These are phyloP conservation scores for Nyctibius bracteatus DNA, from an alignment of 2,113 vertebrate species.

Conservation along the genomic window DNA sequence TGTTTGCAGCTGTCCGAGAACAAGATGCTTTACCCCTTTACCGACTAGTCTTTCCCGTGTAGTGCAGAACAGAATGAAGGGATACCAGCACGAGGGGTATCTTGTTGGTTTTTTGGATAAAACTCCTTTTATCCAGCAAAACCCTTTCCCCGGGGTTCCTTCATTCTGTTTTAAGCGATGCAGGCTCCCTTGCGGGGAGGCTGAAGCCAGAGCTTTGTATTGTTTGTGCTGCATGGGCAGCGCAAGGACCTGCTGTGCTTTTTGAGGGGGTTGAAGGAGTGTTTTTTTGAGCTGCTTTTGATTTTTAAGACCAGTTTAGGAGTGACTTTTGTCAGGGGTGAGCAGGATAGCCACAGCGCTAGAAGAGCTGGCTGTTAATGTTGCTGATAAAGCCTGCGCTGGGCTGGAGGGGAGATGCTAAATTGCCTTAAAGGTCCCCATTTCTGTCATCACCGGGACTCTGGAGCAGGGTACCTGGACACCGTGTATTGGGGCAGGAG, in stretches of 20 bases:
- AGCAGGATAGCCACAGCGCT: neutral
- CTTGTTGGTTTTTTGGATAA: neutral
- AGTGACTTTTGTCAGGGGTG: neutral
- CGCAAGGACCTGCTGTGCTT: neutral
- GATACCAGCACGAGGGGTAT: accelerated
- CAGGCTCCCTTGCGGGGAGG: neutral
- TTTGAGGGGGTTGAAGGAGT: neutral
- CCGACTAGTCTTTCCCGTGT: slow-evolving; percentile 39
- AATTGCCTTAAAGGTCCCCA: slow-evolving; percentile 56
- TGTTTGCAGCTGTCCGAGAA: slow-evolving; percentile 42
- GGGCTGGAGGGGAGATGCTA: neutral
- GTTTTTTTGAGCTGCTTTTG: neutral
- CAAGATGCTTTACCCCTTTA: slow-evolving; percentile 68
- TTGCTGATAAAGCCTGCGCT: no score
- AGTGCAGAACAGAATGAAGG: slow-evolving; percentile 40
- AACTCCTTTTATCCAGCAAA: neutral
- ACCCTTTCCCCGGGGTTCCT: neutral
- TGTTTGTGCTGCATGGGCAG: neutral
- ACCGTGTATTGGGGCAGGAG: neutral
- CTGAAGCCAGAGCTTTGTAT: slow-evolving; percentile 52
- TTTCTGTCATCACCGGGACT: neutral
- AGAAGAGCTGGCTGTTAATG: neutral
- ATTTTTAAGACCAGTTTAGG: neutral
- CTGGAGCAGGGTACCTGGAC: neutral
- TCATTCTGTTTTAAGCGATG: neutral